Conservation (phyloP, 2,113 vertebrate species). For the Pterocles burchelli region DNA sequence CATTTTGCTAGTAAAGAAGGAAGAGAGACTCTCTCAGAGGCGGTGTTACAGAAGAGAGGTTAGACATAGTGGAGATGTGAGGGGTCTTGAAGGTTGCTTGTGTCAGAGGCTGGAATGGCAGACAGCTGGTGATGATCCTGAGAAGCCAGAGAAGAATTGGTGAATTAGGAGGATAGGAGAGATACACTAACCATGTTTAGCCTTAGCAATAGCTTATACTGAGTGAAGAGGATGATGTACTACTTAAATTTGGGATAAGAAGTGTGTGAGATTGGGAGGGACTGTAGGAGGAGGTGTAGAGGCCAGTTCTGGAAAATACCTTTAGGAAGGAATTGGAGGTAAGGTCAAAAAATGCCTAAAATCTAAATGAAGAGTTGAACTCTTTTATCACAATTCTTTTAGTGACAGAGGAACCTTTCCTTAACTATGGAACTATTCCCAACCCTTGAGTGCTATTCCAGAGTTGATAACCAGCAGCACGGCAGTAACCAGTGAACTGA, state of each 20-base stretch:
- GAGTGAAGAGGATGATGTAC: not conserved
- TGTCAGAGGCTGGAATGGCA: not conserved
- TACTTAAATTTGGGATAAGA: not conserved
- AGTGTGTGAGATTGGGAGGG: not conserved
- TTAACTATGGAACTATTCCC: not conserved
- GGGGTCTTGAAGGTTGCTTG: not conserved
- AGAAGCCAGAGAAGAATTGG: not conserved
- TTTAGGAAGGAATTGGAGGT: not conserved
- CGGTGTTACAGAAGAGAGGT: not conserved
- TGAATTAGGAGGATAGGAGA: not conserved
- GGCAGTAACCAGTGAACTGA: not conserved
- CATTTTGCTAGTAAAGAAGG: not conserved
- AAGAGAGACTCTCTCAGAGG: not conserved
- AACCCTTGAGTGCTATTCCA: not conserved
- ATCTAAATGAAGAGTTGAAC: not conserved
- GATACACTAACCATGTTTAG: not conserved
- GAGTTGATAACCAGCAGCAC: not conserved
- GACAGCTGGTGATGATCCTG: not conserved
- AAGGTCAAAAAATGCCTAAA: not conserved
- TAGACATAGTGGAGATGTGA: not conserved
- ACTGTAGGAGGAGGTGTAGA: not conserved
- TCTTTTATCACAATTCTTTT: not conserved
- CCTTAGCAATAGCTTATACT: not conserved
- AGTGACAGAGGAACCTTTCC: not conserved
- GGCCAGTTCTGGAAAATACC: not conserved